A percentile compares a stretch with the other conserved stretches of the same genome.
These are phyloP conservation scores for Molorchus minor DNA, from an alignment of 2,888 invertebrate species.

Conservation along the genomic window DNA sequence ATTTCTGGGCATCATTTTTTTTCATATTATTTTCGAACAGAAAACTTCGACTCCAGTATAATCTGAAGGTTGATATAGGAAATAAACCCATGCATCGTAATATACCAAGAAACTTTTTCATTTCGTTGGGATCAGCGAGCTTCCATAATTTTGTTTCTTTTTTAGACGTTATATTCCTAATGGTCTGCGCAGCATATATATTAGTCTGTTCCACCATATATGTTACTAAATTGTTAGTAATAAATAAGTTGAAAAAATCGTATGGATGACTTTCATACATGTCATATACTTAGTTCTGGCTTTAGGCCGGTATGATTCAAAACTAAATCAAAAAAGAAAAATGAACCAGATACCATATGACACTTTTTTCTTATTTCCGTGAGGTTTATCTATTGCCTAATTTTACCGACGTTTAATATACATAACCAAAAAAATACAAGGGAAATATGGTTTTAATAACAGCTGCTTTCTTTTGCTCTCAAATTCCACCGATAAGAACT, in stretches of 20 bases:
- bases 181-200: slow-evolving; percentile 7
- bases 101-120: slow-evolving; percentile 19
- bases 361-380: too few species aligned
- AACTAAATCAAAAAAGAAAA: too few species aligned
- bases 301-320: background rate
- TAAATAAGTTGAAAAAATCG: slow-evolving; percentile 17
- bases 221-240: slow-evolving; percentile 7
- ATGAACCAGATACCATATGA: too few species aligned
- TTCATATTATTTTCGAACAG: background rate
- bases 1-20: background rate
- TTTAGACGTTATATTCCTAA: background rate
- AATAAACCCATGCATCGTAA: slow-evolving; percentile 16
- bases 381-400: too few species aligned
- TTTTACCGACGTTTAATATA: too few species aligned
- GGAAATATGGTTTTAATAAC: too few species aligned
- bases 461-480: too few species aligned
- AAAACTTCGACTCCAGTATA: slow-evolving; percentile 12
- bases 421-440: too few species aligned
- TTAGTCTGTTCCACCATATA: slow-evolving; percentile 19
- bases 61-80: background rate
- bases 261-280: slow-evolving; percentile 15
- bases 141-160: slow-evolving; percentile 13
- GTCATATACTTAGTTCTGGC: slow-evolving; percentile 3
- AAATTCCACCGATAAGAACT: too few species aligned
- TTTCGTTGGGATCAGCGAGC: slow-evolving; percentile 7